These are phyloP conservation scores for Trichopoda pennipes DNA, from an alignment of 2,888 invertebrate species.

Conservation along the genomic window DNA sequence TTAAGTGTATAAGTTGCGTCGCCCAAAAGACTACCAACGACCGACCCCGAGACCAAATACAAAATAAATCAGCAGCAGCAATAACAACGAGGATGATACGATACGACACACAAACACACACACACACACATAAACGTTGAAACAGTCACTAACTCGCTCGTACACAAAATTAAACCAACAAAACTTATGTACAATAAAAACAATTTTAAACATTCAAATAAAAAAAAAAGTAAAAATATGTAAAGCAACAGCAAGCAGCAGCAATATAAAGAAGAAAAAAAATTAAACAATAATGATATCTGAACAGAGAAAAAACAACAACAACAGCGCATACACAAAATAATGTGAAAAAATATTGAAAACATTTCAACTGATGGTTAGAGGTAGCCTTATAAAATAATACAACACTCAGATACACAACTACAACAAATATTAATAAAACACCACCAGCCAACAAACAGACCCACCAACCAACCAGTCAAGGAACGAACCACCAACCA, in stretches of 20 bases:
- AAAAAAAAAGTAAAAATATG: slow-evolving; percentile 44
- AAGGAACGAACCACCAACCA: slow-evolving; percentile 4
- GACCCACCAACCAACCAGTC: slow-evolving; percentile 29
- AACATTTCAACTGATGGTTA: slow-evolving; percentile 56
- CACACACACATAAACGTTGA: neutral
- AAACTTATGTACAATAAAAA: slow-evolving; percentile 41
- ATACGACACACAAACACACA: slow-evolving; percentile 36
- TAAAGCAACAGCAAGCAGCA: slow-evolving; percentile 61
- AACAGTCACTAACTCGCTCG: slow-evolving; percentile 4
- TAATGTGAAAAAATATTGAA: slow-evolving; percentile 32
- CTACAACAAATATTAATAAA: slow-evolving; percentile 36
- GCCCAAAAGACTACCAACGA: slow-evolving; percentile 77
- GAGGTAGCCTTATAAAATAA: slow-evolving; percentile 59
- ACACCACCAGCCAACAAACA: slow-evolving; percentile 24
- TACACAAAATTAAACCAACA: slow-evolving; percentile 53
- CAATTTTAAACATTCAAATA: slow-evolving; percentile 1
- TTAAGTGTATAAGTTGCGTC: slow-evolving; percentile 68
- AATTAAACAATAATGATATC: slow-evolving; percentile 61
- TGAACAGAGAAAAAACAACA: slow-evolving; percentile 52
- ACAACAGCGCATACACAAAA: slow-evolving; percentile 28
- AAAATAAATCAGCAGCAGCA: slow-evolving; percentile 75
- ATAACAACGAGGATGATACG: slow-evolving; percentile 16
- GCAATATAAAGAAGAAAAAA: slow-evolving; percentile 46
- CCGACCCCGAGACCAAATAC: slow-evolving; percentile 73
- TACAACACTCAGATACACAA: slow-evolving; percentile 22